Base-by-base conservation (phyloP, 2,888 invertebrate genomes). In the Drosophila yooni region DNA sequence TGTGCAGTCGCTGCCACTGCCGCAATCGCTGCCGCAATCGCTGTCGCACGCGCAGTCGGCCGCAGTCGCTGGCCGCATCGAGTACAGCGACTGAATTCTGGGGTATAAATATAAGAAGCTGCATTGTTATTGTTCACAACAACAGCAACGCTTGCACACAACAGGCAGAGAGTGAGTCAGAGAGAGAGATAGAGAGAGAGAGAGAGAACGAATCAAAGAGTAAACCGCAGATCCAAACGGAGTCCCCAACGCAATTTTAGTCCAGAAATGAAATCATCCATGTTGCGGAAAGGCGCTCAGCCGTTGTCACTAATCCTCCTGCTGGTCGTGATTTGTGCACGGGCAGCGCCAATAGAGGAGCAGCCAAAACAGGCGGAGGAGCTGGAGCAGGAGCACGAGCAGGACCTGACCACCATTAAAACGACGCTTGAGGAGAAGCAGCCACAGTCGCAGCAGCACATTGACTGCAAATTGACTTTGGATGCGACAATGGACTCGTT, bases 401-500 rank as follows among this genome's bases (percentile, higher is more conserved):
- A 33, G 31, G 59, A 71, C 51, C 60, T 56, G 64, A 31, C 57
- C 40, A 50, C 33, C 46, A 70, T 43, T 54, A 70, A 60, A 51
- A 60, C 46, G 60, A 18, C 56, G 31, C 51, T 70, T 58, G 67
- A 50, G 52, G 48, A 50, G 36, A 54, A 64, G 29, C 58, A 48
- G 34, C 15, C n/a, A n/a, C 60, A 54, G 51, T 1, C 25, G 34
- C 31, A 21, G 50, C 38, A 73, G 25, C 76, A 70, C 79, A 79
- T 77, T 81, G 90, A 83, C 82, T 89, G 89, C 73, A 89, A 89
- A 87, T 87, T 87, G 83, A 78, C 81, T 86, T 81, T 87, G 72
- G 91, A 87, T 86, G 77, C 89, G 73, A 89, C 87, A 89, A 87
- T 90, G 90, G 90, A 72, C 74, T 90, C 87, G 89, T 87, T 87